These are phyloP conservation scores for Achlya flavicornis DNA, from an alignment of 2,888 invertebrate species.

Conservation along the genomic window DNA sequence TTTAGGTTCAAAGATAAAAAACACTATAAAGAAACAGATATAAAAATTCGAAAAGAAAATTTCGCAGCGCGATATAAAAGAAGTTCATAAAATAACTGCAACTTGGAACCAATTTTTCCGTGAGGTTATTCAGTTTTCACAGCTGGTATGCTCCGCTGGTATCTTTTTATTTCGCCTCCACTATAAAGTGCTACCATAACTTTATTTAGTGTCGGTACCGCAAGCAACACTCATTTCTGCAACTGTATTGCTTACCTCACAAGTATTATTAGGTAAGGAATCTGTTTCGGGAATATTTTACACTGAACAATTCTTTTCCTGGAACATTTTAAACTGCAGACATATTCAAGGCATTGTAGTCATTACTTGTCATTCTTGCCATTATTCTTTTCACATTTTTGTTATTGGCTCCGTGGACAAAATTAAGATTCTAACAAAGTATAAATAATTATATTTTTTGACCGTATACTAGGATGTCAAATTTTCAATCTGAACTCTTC, in stretches of 20 bases:
- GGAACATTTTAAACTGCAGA: not conserved
- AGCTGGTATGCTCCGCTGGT: constrained; percentile 15
- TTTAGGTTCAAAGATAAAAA: not conserved
- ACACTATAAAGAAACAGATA: not conserved
- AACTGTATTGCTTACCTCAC: not conserved
- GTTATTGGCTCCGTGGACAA: too few relatives aligned
- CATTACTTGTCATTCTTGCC: not conserved
- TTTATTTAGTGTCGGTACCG: constrained; percentile 23
- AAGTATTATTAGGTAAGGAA: constrained; percentile 9
- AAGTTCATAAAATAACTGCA: constrained; percentile 10
- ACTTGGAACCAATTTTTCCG: constrained; percentile 13
- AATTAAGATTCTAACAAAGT: too few relatives aligned
- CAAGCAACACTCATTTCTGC: constrained; percentile 17
- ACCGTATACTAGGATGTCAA: not conserved
- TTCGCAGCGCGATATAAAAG: not conserved
- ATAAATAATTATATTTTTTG: too few relatives aligned
- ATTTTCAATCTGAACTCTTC: not conserved
- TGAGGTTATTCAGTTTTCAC: constrained; percentile 19
- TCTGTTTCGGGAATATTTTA: constrained; percentile 1
- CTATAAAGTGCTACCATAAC: constrained; percentile 24
- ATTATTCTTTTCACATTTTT: not conserved
- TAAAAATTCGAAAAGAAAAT: not conserved
- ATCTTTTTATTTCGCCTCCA: constrained; percentile 17
- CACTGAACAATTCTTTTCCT: not conserved
- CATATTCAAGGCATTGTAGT: not conserved